Conservation (phyloP, 2,888 invertebrate genomes). For the Troglohyphantes excavatus region DNA sequence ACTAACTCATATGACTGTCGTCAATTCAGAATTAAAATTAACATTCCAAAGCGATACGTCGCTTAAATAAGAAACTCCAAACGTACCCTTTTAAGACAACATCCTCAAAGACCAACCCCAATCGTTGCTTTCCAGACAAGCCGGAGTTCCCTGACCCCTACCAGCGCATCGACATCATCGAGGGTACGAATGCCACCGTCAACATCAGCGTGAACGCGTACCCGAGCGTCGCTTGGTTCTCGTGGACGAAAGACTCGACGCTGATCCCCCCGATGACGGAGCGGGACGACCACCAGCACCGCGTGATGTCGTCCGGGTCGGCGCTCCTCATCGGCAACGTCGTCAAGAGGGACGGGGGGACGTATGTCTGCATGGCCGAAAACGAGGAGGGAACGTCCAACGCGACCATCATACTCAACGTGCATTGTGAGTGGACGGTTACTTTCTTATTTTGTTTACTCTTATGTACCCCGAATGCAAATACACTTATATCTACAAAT, state of each 20-base stretch:
- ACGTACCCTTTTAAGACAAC: no score
- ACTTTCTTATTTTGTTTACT: no score
- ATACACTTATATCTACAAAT: no score
- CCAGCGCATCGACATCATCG: slow-evolving; percentile 84
- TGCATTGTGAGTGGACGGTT: slow-evolving; percentile 86
- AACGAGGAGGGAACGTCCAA: slow-evolving; percentile 93
- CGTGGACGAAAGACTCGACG: slow-evolving; percentile 87
- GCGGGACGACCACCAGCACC: slow-evolving; percentile 50
- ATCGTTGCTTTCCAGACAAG: slow-evolving; percentile 82
- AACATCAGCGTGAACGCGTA: slow-evolving; percentile 92
- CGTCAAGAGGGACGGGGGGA: slow-evolving; percentile 91
- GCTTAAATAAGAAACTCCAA: no score
- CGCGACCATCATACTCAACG: slow-evolving; percentile 91
- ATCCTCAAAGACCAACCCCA: no score
- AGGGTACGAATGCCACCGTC: slow-evolving; percentile 91
- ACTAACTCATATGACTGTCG: no score
- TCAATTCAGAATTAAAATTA: no score
- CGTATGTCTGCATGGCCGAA: slow-evolving; percentile 92
- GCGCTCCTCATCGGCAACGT: slow-evolving; percentile 92
- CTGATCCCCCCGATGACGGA: slow-evolving; percentile 58
- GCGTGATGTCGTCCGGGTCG: slow-evolving; percentile 79
- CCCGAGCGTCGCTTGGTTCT: slow-evolving; percentile 91
- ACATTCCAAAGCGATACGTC: no score
- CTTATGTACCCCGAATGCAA: no score
- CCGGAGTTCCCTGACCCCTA: slow-evolving; percentile 82